Percentiles rank a stretch among this genome's conserved stretches.
phyloP scores from a whole-genome alignment of 1,140 invertebrate species.

The Psix sp. region DNA sequence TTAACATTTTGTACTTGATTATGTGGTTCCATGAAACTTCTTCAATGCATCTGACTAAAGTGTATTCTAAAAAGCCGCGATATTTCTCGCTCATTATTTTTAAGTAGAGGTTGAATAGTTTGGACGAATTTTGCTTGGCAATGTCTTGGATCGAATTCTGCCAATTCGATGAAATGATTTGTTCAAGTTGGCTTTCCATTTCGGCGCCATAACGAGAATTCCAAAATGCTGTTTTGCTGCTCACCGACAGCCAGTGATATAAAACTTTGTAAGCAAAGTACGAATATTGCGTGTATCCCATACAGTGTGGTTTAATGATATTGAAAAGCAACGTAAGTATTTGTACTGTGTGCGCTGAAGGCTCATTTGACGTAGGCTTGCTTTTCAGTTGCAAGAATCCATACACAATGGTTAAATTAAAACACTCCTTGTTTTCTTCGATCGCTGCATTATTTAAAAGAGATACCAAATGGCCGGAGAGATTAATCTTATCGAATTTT shows the following conservation, averaged over 20 bases:
- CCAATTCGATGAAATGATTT: conserved; percentile 70
- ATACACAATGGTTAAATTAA: conserved; percentile 61
- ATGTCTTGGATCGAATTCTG: conserved; percentile 65
- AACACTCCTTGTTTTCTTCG: conserved; percentile 57
- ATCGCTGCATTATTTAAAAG: conserved; percentile 28
- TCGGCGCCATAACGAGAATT: conserved; percentile 7
- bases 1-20: conserved; percentile 66
- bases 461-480: conserved; percentile 16
- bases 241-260: conserved; percentile 63
- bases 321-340: conserved; percentile 54
- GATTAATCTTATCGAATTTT: conserved; percentile 16
- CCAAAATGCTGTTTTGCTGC: conserved; percentile 61
- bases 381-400: conserved; percentile 66
- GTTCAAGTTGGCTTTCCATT: conserved; percentile 63
- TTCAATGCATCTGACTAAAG: conserved; percentile 58
- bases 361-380: background rate
- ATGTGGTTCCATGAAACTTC: conserved; percentile 68
- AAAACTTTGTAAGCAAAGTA: conserved; percentile 69
- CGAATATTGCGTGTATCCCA: conserved; percentile 65
- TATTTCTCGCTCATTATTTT: conserved; percentile 67
- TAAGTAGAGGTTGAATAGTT: conserved; percentile 65
- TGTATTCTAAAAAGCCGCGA: conserved; percentile 51
- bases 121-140: conserved; percentile 58
- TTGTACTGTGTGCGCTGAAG: conserved; percentile 33
- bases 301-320: conserved; percentile 61